These are phyloP conservation scores for Thera obeliscata DNA, from an alignment of 2,888 invertebrate species.

Conservation along the genomic window DNA sequence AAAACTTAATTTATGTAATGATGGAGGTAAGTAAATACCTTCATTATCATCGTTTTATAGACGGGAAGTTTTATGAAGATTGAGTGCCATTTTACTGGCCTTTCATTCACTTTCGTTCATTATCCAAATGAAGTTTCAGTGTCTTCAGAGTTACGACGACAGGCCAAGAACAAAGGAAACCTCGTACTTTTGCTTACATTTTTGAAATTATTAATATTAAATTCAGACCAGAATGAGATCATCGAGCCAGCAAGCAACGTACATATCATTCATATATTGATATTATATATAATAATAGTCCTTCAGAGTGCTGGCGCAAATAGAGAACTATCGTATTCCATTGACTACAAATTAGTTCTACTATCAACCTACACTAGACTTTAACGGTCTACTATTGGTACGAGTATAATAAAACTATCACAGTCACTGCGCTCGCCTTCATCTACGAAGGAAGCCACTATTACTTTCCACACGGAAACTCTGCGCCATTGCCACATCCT, in stretches of 20 bases:
- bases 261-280: no score
- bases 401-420: neutral
- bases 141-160: neutral
- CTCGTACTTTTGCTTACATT: neutral
- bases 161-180: neutral
- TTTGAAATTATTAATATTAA: neutral
- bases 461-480: conserved; percentile 10
- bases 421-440: neutral
- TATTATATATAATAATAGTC: neutral
- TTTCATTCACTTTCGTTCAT: conserved; percentile 2
- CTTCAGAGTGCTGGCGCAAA: no score
- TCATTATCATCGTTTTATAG: conserved; percentile 1
- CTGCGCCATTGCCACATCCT: conserved; percentile 18
- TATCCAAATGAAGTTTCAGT: conserved; percentile 8
- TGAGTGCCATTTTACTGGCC: conserved; percentile 2
- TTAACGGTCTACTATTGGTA: neutral
- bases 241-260: no score
- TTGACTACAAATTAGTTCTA: neutral
- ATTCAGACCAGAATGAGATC: no score
- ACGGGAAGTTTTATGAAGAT: conserved; percentile 8
- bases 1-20: neutral
- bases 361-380: neutral
- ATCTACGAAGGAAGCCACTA: neutral
- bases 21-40: neutral
- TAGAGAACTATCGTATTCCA: neutral